Conservation (phyloP, 2,113 vertebrate genomes). For the Hassar affinis region DNA sequence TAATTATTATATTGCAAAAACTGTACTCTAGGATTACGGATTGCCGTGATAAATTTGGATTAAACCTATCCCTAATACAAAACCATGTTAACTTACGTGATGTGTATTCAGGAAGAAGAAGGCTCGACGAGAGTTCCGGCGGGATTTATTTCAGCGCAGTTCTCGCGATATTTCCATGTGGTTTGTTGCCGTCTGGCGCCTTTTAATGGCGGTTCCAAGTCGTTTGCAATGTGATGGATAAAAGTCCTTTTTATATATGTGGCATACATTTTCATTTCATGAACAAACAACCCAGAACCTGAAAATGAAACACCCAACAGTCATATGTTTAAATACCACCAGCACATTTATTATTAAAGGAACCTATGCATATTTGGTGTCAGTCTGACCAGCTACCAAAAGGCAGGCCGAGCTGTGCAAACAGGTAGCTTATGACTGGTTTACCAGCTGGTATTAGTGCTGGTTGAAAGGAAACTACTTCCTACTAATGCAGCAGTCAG, state of each 20-base stretch:
- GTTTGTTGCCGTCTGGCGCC: not conserved
- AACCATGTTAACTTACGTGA: constrained; percentile 64
- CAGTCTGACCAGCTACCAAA: not conserved
- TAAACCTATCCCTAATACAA: fast-evolving
- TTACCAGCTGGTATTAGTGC: not conserved
- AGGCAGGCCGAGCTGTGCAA: not conserved
- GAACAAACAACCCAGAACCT: not conserved
- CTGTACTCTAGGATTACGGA: not conserved
- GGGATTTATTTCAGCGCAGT: constrained; percentile 14
- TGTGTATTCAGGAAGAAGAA: constrained; percentile 74
- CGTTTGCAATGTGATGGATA: not conserved
- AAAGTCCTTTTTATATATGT: not conserved
- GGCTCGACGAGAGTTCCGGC: constrained; percentile 25
- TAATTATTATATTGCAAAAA: fast-evolving
- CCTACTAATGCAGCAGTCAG: not conserved
- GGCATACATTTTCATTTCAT: not conserved
- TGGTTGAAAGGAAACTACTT: not conserved
- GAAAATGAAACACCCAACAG: not conserved
- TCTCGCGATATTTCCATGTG: constrained; percentile 66
- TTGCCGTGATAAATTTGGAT: constrained; percentile 60
- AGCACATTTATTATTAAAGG: not conserved
- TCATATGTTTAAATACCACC: not conserved
- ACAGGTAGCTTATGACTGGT: not conserved
- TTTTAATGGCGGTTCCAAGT: not conserved
- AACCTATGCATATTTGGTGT: not conserved